phyloP scores from a whole-genome alignment of 1,140 invertebrate species.

The Atta texana region DNA sequence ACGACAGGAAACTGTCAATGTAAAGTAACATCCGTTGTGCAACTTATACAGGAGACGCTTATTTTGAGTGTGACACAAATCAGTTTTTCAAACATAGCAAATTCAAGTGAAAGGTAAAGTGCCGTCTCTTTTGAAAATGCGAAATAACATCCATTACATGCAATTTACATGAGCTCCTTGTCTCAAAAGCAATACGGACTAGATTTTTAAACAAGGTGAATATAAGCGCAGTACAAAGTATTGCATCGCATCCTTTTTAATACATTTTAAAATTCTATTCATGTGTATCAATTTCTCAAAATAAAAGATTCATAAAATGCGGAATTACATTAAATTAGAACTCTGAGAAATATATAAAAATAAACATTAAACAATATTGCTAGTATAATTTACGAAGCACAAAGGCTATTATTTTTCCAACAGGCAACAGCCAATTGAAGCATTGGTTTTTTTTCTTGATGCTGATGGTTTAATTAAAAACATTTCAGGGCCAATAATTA shows the following conservation, averaged over 20 bases:
- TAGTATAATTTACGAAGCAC: neutral
- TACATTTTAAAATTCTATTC: neutral
- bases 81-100: neutral
- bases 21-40: neutral
- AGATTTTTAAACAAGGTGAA: neutral
- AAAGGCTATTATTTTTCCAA: neutral
- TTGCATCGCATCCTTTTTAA: neutral
- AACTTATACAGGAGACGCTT: neutral
- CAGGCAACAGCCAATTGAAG: neutral
- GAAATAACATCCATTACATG: neutral
- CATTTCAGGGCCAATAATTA: slow-evolving; percentile 35
- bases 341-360: neutral
- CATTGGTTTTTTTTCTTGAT: neutral
- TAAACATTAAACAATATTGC: neutral
- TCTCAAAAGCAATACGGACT: neutral
- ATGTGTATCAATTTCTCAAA: neutral
- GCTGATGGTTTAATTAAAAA: slow-evolving; percentile 10
- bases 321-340: neutral
- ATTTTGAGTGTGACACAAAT: slow-evolving; percentile 13
- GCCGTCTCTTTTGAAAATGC: neutral
- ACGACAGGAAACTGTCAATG: slow-evolving; percentile 26
- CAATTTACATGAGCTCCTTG: slow-evolving; percentile 4
- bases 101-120: neutral
- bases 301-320: neutral
- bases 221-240: neutral